phyloP scores from a whole-genome alignment of 2,888 invertebrate species.

The Subacronicta megacephala region DNA sequence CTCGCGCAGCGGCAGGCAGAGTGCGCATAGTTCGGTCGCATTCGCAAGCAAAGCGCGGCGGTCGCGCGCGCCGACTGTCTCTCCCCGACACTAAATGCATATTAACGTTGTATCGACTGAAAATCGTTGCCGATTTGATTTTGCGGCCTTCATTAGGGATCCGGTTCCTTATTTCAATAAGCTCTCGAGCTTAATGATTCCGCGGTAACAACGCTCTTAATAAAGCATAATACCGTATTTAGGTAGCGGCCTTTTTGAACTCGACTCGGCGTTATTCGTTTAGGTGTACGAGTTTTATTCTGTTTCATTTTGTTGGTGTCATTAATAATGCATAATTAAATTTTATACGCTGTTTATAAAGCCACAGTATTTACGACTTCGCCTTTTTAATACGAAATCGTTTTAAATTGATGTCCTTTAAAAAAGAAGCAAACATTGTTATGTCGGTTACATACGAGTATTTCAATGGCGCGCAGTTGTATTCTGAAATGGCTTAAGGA shows the following conservation, averaged over 20 bases:
- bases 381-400: constrained; percentile 32
- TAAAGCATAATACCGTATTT: constrained; percentile 84
- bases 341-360: constrained; percentile 68
- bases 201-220: constrained; percentile 82
- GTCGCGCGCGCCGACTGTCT: constrained; percentile 64
- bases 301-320: constrained; percentile 67
- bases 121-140: constrained; percentile 87
- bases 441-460: constrained; percentile 9
- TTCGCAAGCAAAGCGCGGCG: constrained; percentile 35
- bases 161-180: constrained; percentile 88
- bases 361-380: constrained; percentile 60
- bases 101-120: constrained; percentile 81
- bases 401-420: constrained; percentile 14
- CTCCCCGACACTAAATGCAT: constrained; percentile 76
- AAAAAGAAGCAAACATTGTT: constrained; percentile 33
- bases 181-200: constrained; percentile 84
- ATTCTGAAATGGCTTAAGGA: constrained; percentile 65
- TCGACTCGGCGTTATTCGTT: constrained; percentile 69
- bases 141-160: constrained; percentile 87
- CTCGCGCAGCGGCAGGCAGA: constrained; percentile 26
- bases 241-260: constrained; percentile 85
- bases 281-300: constrained; percentile 70
- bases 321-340: constrained; percentile 76
- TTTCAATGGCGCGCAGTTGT: constrained; percentile 29
- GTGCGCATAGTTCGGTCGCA: constrained; percentile 47